Evolutionary conservation across 30 jellyfish, hydroid and myxozoan species (phyloP).

Genomic region (Mastigias papua): DNA sequence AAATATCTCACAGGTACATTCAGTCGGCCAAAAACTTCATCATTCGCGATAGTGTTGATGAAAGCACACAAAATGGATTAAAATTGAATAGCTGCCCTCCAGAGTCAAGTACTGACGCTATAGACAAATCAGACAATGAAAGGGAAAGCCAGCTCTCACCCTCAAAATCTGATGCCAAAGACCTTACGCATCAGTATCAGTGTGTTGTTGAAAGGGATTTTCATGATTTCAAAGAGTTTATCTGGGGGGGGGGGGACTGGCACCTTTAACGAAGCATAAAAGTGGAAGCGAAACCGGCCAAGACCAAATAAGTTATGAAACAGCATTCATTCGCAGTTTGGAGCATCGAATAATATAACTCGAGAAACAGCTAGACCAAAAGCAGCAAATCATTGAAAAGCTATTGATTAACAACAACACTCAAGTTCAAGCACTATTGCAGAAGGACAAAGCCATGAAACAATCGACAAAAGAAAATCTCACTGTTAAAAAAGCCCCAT

Average conservation of each 20-base stretch:
- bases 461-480: constrained; percentile 17
- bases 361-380: constrained; percentile 39
- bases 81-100: too few species aligned
- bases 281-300: constrained; percentile 26
- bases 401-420: constrained; percentile 19
- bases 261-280: constrained; percentile 22
- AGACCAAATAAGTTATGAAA: constrained; percentile 20
- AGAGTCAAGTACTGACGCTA: too few species aligned
- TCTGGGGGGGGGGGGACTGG: constrained; percentile 53
- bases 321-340: constrained; percentile 32
- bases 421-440: constrained; percentile 54
- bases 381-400: constrained; percentile 45
- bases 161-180: too few species aligned
- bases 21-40: too few species aligned
- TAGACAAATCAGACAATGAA: too few species aligned
- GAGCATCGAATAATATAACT: constrained; percentile 41
- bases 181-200: too few species aligned
- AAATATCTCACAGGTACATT: too few species aligned
- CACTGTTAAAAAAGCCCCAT: constrained; percentile 35
- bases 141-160: too few species aligned
- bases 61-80: too few species aligned
- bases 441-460: constrained; percentile 38
- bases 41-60: too few species aligned
- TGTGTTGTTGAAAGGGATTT: too few species aligned
- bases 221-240: constrained; percentile 37